Base-by-base conservation (phyloP, 2,113 vertebrate species). In the Origma solitaria region DNA sequence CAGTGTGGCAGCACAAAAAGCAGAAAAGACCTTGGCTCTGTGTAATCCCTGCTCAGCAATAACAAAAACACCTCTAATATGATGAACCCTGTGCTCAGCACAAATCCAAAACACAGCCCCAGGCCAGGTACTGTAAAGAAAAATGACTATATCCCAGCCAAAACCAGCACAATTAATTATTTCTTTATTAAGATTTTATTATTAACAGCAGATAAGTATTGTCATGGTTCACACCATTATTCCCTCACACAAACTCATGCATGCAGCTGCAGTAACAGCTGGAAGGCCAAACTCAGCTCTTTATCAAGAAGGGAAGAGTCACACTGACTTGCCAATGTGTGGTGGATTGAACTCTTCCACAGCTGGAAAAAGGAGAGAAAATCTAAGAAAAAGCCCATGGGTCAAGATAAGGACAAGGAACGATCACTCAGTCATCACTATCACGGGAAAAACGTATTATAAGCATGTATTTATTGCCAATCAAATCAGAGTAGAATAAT, bases 1-100 rank as follows among this genome's bases (percentile, higher is more conserved):
- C 35, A 69, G 30, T 1, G 3, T 19, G 17, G 5, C 54, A 47
- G 18, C 9, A 47, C 0, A 0, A 35, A 61, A 49, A 37, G 15
- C n/a, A 56, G 17, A 40, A 64, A 47, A 35, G 12, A 10, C 28
- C 13, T 58, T 0, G 0, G 13, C 8, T n/a, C n/a, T 47, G 8
- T 40, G n/a, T 40, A 31, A 75, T 13, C 6, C 5, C 30, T 47
- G 21, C 21, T 61, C n/a, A 54, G 25, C 40, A 61, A 49, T 19
- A 60, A 47, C 17, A 14, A 54, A 76, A 82, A 23, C 8, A 76
- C 22, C 40, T 31, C 62, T 65, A 2, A 2, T 37, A 16, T 61
- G 40, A 31, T 61, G 2, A 60, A 15, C n/a, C 3, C 11, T n/a
- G 4, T 53, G 61, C 30, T 75, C n/a, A 60, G 28, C 13, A 47